Percentiles rank a stretch among this genome's conserved stretches.
Evolutionary conservation across 2,113 vertebrate species (phyloP).

Genomic region (Amia ocellicauda): DNA sequence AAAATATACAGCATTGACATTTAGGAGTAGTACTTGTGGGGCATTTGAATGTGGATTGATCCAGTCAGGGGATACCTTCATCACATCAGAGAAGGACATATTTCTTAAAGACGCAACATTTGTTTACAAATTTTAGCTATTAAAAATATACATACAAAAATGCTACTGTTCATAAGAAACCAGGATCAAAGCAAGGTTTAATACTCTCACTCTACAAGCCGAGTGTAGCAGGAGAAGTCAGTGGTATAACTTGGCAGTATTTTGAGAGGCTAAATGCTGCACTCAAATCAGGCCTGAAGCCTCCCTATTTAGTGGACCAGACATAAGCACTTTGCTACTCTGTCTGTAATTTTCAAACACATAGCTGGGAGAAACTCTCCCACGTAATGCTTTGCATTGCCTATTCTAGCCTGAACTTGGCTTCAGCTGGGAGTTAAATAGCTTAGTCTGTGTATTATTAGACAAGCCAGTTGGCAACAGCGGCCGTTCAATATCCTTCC

Average conservation of each 20-base stretch:
- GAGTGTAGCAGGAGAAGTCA: conserved; percentile 50
- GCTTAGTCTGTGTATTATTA: conserved; percentile 42
- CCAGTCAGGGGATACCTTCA: too few relatives aligned
- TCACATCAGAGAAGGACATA: too few relatives aligned
- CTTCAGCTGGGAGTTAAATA: conserved; percentile 49
- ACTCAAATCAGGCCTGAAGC: conserved; percentile 45
- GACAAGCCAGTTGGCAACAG: conserved; percentile 37
- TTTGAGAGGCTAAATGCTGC: conserved; percentile 46
- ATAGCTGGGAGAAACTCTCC: conserved; percentile 46
- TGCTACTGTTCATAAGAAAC: too few relatives aligned
- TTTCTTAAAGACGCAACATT: too few relatives aligned
- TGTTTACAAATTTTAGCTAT: too few relatives aligned
- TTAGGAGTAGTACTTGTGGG: too few relatives aligned
- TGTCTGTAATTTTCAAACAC: conserved; percentile 53
- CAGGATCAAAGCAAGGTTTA: too few relatives aligned
- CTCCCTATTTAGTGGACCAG: conserved; percentile 56
- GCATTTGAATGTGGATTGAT: too few relatives aligned
- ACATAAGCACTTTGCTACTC: conserved; percentile 60
- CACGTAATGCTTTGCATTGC: conserved; percentile 42
- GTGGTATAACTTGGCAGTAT: conserved; percentile 53
- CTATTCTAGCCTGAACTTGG: conserved; percentile 47
- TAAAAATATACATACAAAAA: too few relatives aligned
- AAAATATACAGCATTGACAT: too few relatives aligned
- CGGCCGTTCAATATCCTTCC: conserved; percentile 27
- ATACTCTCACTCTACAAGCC: conserved; percentile 27